These are phyloP conservation scores for Plotosus lineatus DNA, from an alignment of 2,113 vertebrate species.

Conservation along the genomic window DNA sequence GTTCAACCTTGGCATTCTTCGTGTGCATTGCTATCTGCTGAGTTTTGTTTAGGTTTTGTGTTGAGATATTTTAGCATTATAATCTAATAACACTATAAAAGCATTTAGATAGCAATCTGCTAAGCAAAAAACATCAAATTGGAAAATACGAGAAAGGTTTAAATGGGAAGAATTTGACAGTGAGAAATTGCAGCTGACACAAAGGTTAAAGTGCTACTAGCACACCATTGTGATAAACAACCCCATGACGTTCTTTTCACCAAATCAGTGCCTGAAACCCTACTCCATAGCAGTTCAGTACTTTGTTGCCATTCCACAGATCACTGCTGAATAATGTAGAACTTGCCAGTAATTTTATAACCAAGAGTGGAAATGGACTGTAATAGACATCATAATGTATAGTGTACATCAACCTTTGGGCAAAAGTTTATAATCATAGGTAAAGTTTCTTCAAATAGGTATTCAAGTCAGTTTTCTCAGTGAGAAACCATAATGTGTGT, in stretches of 20 bases:
- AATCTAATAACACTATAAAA: neutral
- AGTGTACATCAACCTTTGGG: neutral
- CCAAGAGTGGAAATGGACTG: neutral
- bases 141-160: neutral
- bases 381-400: neutral
- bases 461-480: neutral
- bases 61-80: neutral
- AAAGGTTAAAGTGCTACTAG: slow-evolving; percentile 16
- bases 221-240: slow-evolving; percentile 36
- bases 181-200: slow-evolving; percentile 42
- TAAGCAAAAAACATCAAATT: slow-evolving; percentile 11
- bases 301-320: slow-evolving; percentile 31
- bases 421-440: neutral
- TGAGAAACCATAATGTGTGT: neutral
- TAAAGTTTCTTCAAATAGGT: neutral
- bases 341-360: neutral
- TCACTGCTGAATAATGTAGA: neutral
- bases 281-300: neutral
- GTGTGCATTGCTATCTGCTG: neutral
- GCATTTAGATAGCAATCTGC: neutral
- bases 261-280: neutral
- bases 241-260: slow-evolving; percentile 3
- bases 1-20: neutral
- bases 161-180: slow-evolving; percentile 41
- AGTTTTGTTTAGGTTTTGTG: neutral